phyloP scores from a whole-genome alignment of 2,113 vertebrate genomes.

The Carassius auratus region DNA sequence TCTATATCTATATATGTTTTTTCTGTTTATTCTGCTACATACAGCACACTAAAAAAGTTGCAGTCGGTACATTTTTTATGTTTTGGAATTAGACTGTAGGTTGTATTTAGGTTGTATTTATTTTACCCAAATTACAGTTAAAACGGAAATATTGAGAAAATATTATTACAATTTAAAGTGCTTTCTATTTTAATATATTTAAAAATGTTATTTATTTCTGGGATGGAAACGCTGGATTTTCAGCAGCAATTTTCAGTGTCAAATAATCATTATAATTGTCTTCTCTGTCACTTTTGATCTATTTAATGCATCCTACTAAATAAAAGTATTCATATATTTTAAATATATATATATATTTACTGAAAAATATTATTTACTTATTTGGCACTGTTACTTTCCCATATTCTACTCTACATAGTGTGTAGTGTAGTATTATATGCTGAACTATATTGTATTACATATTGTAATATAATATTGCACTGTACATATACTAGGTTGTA shows the following conservation, averaged over 20 bases:
- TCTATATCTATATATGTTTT: too few species aligned
- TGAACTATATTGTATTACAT: conserved; percentile 20
- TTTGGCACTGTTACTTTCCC: background rate
- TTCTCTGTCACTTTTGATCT: too few species aligned
- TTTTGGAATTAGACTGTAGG: background rate
- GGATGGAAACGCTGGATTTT: background rate
- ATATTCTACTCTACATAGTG: background rate
- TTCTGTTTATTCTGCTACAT: too few species aligned
- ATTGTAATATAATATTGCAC: conserved; percentile 11
- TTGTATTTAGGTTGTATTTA: too few species aligned
- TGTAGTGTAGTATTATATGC: too few species aligned
- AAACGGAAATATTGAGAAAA: too few species aligned
- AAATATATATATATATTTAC: background rate
- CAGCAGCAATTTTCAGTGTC: background rate
- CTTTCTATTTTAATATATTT: background rate
- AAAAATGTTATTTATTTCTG: background rate
- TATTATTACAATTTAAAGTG: too few species aligned
- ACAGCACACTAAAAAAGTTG: too few species aligned
- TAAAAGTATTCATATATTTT: background rate
- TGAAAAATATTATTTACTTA: background rate
- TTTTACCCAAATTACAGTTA: too few species aligned
- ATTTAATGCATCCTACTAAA: background rate
- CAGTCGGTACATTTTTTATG: background rate
- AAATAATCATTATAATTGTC: background rate
- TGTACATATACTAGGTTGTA: background rate